Conservation (phyloP, 1,140 invertebrate species). For the Archegozetes longisetosus region DNA sequence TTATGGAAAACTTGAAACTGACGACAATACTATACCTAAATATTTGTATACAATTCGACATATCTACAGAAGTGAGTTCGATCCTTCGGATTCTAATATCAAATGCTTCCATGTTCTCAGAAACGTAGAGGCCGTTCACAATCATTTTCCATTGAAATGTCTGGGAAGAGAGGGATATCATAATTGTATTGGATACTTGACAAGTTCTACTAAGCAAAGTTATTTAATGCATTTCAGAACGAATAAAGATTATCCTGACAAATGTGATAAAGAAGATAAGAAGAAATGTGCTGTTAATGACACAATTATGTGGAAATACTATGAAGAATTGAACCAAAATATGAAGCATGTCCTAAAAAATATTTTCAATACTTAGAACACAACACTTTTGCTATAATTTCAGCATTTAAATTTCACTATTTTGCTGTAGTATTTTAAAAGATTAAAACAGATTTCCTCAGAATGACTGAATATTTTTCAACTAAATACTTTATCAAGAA, state of each 20-base stretch:
- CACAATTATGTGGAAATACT: too few species aligned
- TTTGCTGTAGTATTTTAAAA: too few species aligned
- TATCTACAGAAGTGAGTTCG: slow-evolving; percentile 69
- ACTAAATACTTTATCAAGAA: too few species aligned
- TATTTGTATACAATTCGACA: slow-evolving; percentile 89
- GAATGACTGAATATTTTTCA: too few species aligned
- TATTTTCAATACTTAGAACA: too few species aligned
- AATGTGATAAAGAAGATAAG: too few species aligned
- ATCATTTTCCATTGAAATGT: slow-evolving; percentile 77
- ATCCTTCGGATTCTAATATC: slow-evolving; percentile 75
- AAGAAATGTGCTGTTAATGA: too few species aligned
- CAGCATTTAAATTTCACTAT: too few species aligned
- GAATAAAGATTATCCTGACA: not conserved
- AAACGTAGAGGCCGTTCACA: slow-evolving; percentile 69
- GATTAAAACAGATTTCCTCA: too few species aligned
- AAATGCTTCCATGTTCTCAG: slow-evolving; percentile 86
- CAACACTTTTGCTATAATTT: too few species aligned
- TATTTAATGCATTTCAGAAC: slow-evolving; percentile 6
- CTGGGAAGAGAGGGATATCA: slow-evolving; percentile 39
- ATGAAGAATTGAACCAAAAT: too few species aligned
- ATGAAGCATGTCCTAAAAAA: too few species aligned
- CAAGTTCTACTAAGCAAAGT: not conserved
- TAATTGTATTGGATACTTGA: not conserved
- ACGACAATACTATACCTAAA: slow-evolving; percentile 46
- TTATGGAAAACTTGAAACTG: slow-evolving; percentile 18